Base-by-base conservation (phyloP, 2,113 vertebrate genomes). In the Gavia stellata region DNA sequence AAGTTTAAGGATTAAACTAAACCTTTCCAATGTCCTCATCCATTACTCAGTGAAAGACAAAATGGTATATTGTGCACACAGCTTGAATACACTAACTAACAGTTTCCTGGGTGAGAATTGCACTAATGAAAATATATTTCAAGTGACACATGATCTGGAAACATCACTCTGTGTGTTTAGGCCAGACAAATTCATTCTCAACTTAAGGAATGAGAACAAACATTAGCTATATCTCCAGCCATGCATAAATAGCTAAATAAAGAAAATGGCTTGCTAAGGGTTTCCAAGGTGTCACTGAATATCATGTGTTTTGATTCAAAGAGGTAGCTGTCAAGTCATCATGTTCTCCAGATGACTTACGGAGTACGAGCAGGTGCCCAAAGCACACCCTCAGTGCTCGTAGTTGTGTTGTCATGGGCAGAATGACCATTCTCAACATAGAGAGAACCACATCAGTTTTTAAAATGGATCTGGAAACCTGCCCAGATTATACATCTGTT, bases 51-150 rank as follows among this genome's bases (percentile, higher is more conserved):
- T 80, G 58, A 80, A 94, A 82, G 49, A 90, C 31, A 82, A 91
- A 92, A 90, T 36, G 3, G 3, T 62, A 25, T 73, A 61, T 31
- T 80, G 29, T 88, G 26, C 38, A 62, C 29, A 47, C 5, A 70
- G 14, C n/a, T 90, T 93, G 88, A 94, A 92, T 72, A 53, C 4
- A 31, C 33, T 81, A 90, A 89, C 80, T 66, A 94, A 47, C 31
- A 15, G 20, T 75, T 94, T 83, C 14, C 67, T 92, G 53, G 38
- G 20, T 86, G 67, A 70, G 50, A 96, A 92, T 66, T 94, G 45
- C n/a, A 42, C 42, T 83, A 70, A 86, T 62, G 42, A 77, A 94
- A 94, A 92, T 71, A 45, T 55, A 94, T 96, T 86, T 88, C 42
- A 70, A 82, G 42, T 63, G 82, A 81, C 40, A 75, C 58, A 38